Evolutionary conservation across 2,888 invertebrate species (phyloP), one percentile per base, ranked within the genome.

Genomic region (Caenorhabditis sp.): DNA sequence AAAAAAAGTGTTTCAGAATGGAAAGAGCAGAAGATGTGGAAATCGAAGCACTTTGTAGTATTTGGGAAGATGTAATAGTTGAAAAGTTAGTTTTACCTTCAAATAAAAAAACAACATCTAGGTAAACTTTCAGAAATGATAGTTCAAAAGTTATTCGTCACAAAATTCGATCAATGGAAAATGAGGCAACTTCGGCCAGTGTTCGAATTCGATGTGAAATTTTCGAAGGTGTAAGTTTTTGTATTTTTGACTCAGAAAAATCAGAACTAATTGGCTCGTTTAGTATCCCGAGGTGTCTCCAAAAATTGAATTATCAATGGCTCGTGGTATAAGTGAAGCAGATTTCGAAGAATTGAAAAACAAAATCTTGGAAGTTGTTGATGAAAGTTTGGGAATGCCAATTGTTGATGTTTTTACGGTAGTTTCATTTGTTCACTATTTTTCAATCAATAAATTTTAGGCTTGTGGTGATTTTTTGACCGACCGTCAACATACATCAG

Each of bases 381-480:
- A 53, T 17, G 58, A 60, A 5, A 68, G 67, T 58, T 57, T 50
- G 21, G 72, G 61, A 21, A 62, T 67, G 64, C 67, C 67, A n/a
- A 58, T 64, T 21, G 64, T 72, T 53, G 57, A 63, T 31, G 61
- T 72, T 62, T 72, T 72, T 58, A 66, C 67, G 67, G 72, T 71
- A 19, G 12, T 23, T 36, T 36, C 12, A 36, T 36, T 36, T 36
- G 5, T 51, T 31, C 31, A 31, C 31, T 31, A 31, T 31, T 31
- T 31, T 31, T 31, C 10, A 10, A 31, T 31, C 31, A 31, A 10
- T 6, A 10, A 31, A 31, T 63, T 64, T 0, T 58, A 72, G 72
- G 27, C 36, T 12, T 68, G 72, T 53, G 51, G 54, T 1, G 68
- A 72, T 26, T 72, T 59, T 23, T 53, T 72, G 5, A 49, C 50